A percentile compares a stretch with the other conserved stretches of the same genome.
These are phyloP conservation scores for Centrocercus urophasianus DNA, from an alignment of 2,113 vertebrate genomes.

Conservation along the genomic window DNA sequence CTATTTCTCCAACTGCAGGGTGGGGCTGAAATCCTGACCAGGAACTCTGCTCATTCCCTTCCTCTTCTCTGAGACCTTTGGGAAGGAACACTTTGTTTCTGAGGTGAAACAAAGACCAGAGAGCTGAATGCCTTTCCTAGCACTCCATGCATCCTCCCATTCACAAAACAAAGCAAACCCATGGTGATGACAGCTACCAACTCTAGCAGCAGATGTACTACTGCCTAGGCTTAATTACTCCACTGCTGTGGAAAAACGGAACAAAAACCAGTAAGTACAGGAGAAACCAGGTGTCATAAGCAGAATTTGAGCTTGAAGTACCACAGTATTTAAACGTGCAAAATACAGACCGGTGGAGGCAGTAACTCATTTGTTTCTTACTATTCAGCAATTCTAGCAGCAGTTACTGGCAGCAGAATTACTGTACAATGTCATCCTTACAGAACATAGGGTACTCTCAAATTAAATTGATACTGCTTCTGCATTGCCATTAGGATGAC, in stretches of 20 bases:
- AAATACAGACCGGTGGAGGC: conserved; percentile 20
- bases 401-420: conserved; percentile 58
- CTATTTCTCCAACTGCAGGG: not conserved
- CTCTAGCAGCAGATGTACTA: rapidly evolving
- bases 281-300: not conserved
- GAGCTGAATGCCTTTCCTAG: too few relatives aligned
- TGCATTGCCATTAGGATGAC: conserved; percentile 65
- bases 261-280: not conserved
- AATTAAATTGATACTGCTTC: conserved; percentile 68
- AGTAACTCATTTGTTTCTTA: conserved; percentile 51
- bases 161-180: not conserved
- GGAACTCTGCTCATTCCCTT: too few relatives aligned
- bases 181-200: rapidly evolving
- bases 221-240: rapidly evolving
- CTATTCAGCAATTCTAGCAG: conserved; percentile 28
- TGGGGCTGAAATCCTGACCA: too few relatives aligned
- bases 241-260: rapidly evolving
- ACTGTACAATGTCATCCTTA: conserved; percentile 62
- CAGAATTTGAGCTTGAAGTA: not conserved
- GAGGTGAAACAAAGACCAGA: too few relatives aligned
- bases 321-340: not conserved
- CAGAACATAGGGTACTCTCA: conserved; percentile 67
- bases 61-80: not conserved
- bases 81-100: not conserved
- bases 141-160: not conserved